These are phyloP conservation scores for Osmoderma eremita DNA, from an alignment of 2,888 invertebrate genomes.

Conservation along the genomic window DNA sequence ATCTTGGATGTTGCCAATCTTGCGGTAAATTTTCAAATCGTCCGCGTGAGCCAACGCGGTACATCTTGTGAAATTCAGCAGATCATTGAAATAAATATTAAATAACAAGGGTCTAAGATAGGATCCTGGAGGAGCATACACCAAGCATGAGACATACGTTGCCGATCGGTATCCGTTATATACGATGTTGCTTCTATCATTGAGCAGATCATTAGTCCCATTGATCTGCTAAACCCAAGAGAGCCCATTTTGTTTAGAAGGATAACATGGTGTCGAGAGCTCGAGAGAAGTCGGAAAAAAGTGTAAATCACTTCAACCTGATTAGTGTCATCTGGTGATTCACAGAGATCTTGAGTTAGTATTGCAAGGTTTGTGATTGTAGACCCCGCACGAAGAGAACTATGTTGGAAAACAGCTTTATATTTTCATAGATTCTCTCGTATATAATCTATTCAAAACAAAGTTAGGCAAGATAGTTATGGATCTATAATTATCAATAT, in stretches of 20 bases:
- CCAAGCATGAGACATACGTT: not conserved
- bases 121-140: constrained; percentile 15
- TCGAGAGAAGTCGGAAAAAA: constrained; percentile 1
- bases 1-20: too few species aligned
- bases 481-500: constrained; percentile 36
- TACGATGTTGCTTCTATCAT: not conserved
- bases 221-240: constrained; percentile 4
- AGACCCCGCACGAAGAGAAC: not conserved
- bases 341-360: not conserved
- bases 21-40: too few species aligned
- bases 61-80: too few species aligned
- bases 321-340: not conserved
- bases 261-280: constrained; percentile 6
- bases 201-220: not conserved
- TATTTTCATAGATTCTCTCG: not conserved
- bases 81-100: too few species aligned
- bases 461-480: constrained; percentile 39
- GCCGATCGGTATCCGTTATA: not conserved
- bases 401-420: constrained; percentile 4
- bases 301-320: constrained; percentile 14
- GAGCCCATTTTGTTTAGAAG: too few species aligned
- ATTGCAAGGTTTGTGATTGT: not conserved
- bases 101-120: too few species aligned
- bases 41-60: too few species aligned
- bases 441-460: constrained; percentile 27